A percentile compares a stretch with the other conserved stretches of the same genome.
These are phyloP conservation scores for Oryctes rhinoceros DNA, from an alignment of 1,140 invertebrate species.

Conservation along the genomic window DNA sequence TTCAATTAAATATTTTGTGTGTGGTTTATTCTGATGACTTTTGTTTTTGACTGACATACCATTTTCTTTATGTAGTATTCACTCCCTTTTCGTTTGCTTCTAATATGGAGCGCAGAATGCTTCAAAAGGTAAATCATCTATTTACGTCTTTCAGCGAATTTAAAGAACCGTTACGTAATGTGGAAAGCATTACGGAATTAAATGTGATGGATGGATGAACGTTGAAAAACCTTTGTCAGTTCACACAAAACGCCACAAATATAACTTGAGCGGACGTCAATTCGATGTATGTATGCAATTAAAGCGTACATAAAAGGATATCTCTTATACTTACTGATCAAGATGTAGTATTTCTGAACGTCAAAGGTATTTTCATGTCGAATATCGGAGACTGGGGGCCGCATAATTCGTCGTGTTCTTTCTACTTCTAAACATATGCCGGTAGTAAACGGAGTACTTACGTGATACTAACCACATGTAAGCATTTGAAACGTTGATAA, in stretches of 20 bases:
- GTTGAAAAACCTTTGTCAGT: conserved; percentile 27
- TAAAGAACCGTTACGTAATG: conserved; percentile 18
- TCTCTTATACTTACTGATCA: background rate
- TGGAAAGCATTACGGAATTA: conserved; percentile 3
- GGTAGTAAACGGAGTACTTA: background rate
- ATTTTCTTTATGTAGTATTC: too few relatives aligned
- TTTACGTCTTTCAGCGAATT: conserved; percentile 24
- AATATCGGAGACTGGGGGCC: background rate
- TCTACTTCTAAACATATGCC: conserved; percentile 14
- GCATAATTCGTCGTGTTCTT: background rate
- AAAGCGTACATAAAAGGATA: conserved; percentile 32
- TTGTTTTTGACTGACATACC: too few relatives aligned
- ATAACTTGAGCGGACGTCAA: background rate
- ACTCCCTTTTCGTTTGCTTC: background rate
- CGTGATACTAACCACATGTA: conserved; percentile 4
- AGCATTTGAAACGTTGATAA: conserved; percentile 19
- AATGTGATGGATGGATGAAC: background rate
- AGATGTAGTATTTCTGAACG: background rate
- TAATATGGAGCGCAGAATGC: background rate
- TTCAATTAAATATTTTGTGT: too few relatives aligned
- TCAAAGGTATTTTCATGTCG: conserved; percentile 6
- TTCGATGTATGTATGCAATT: conserved; percentile 28
- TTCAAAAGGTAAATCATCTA: conserved; percentile 2
- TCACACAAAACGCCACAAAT: background rate
- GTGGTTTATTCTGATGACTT: too few relatives aligned